Conservation (phyloP, 2,797 vertebrate species). For the Myotis findleyi region DNA sequence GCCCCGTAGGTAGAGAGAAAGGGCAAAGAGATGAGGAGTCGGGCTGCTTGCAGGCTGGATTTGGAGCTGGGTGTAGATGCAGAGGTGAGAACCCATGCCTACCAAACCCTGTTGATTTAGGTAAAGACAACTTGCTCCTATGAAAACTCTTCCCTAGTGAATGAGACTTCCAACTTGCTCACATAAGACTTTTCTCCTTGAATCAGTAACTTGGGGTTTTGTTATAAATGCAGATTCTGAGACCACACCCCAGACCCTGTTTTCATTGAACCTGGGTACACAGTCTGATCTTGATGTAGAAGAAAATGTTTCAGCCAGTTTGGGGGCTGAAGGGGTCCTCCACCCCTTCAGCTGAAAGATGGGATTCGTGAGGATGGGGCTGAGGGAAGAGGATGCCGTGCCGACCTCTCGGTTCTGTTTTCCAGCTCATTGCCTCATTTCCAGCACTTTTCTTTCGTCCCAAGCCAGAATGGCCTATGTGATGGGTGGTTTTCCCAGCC, state of each 20-base stretch:
- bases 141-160: not conserved
- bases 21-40: not conserved
- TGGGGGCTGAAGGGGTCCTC: not conserved
- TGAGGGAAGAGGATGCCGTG: not conserved
- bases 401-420: not conserved
- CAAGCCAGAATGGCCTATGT: slow-evolving; percentile 48
- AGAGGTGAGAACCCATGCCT: not conserved
- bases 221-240: not conserved
- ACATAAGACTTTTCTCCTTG: not conserved
- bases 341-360: not conserved
- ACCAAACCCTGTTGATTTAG: not conserved
- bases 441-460: slow-evolving; percentile 40
- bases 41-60: not conserved
- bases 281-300: not conserved
- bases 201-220: not conserved
- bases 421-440: not conserved
- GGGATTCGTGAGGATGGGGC: not conserved
- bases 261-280: not conserved
- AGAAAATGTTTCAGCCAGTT: not conserved
- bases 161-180: not conserved
- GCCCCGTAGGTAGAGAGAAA: not conserved
- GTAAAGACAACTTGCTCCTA: not conserved
- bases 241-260: not conserved
- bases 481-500: slow-evolving; percentile 61
- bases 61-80: not conserved